Conservation (phyloP, 2,797 vertebrate species). For the Sebastes wilsoni region DNA sequence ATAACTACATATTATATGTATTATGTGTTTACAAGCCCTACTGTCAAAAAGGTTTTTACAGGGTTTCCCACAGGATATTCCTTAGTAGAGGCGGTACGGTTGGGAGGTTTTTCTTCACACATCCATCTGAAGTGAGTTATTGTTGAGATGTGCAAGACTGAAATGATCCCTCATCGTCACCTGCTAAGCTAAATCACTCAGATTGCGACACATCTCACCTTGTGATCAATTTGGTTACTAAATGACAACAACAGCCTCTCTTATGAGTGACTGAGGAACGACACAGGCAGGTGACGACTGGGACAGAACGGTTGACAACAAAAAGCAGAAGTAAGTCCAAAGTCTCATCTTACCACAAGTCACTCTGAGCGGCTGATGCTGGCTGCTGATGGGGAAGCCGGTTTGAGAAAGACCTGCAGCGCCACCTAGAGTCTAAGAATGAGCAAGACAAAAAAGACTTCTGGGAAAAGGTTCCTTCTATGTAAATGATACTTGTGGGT, state of each 20-base stretch:
- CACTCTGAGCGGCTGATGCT: slow-evolving; percentile 37
- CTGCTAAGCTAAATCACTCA: no score
- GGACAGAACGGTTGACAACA: neutral
- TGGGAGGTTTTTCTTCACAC: neutral
- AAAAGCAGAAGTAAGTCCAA: neutral
- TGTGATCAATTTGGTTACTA: neutral
- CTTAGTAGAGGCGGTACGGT: neutral
- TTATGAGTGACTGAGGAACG: neutral
- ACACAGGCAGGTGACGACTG: neutral
- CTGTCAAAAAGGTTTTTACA: neutral
- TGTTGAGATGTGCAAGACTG: no score
- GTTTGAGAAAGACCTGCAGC: slow-evolving; percentile 24
- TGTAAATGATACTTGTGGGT: neutral
- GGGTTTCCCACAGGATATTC: neutral
- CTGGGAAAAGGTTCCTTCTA: neutral
- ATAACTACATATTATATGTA: neutral
- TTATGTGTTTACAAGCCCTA: neutral
- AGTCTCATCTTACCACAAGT: slow-evolving; percentile 39
- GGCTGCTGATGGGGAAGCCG: slow-evolving; percentile 19
- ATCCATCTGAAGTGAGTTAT: no score
- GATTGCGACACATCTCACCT: neutral
- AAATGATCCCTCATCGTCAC: no score
- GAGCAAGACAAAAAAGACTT: neutral
- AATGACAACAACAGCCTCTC: neutral
- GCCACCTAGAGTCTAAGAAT: slow-evolving; percentile 41